A percentile compares a stretch with the other conserved stretches of the same genome.
Evolutionary conservation across 2,888 invertebrate genomes (phyloP).

Genomic region (Cynaeus angustus): DNA sequence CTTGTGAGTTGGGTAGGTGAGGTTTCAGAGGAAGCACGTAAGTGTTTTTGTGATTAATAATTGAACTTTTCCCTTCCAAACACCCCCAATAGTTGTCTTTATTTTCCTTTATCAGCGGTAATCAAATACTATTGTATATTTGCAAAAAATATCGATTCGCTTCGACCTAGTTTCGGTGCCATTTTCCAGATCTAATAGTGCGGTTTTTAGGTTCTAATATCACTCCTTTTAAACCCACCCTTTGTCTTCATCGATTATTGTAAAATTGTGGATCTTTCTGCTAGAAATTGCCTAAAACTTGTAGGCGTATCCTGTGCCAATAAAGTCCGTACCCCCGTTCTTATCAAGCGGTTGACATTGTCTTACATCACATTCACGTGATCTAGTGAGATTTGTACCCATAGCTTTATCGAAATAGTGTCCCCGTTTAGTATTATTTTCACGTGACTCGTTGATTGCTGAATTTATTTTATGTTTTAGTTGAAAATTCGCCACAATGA

Average conservation of each 20-base stretch:
- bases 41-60: conserved; percentile 52
- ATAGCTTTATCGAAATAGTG: conserved; percentile 38
- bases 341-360: conserved; percentile 55
- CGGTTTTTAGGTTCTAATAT: too few species aligned
- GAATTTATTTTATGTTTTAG: conserved; percentile 47
- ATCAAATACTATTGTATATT: too few species aligned
- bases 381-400: conserved; percentile 42
- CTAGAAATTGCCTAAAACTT: conserved; percentile 10
- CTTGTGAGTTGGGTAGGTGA: conserved; percentile 65
- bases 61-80: not conserved
- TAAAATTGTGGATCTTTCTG: not conserved
- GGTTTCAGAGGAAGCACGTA: conserved; percentile 61
- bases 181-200: too few species aligned
- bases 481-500: conserved; percentile 74
- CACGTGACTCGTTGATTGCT: conserved; percentile 46
- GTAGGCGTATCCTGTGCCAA: conserved; percentile 30
- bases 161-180: conserved; percentile 34
- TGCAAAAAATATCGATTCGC: conserved; percentile 13
- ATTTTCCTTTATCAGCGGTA: too few species aligned
- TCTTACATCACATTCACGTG: conserved; percentile 62
- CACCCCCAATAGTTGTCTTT: too few species aligned
- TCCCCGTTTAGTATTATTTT: conserved; percentile 42
- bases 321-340: not conserved
- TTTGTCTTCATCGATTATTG: too few species aligned
- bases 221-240: too few species aligned